phyloP scores from a whole-genome alignment of 2,113 vertebrate species.

The Tragelaphus imberbis region DNA sequence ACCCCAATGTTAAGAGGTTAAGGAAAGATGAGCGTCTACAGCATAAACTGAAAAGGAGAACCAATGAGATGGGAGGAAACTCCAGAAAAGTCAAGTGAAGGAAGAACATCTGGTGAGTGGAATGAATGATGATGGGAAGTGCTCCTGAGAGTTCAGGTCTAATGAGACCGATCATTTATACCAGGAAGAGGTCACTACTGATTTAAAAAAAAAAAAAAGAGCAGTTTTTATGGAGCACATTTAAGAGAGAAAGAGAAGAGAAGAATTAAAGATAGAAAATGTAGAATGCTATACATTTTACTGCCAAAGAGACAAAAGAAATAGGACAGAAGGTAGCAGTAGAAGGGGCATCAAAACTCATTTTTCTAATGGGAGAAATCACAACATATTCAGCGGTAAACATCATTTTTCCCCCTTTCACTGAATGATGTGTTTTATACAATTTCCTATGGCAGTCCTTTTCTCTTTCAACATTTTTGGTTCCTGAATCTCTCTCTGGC shows the following conservation, averaged over 20 bases:
- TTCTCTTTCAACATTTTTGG: not conserved
- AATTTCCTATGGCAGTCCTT: not conserved
- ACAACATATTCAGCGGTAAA: rapidly evolving
- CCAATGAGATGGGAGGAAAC: not conserved
- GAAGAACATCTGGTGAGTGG: rapidly evolving
- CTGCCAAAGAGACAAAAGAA: not conserved
- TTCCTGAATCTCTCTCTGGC: not conserved
- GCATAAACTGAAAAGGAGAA: not conserved
- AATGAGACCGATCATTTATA: not conserved
- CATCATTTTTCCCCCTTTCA: not conserved
- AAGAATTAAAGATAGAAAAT: not conserved
- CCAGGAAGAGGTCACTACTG: not conserved
- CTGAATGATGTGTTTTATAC: not conserved
- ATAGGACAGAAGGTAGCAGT: not conserved
- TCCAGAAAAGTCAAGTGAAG: not conserved
- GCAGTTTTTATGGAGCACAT: not conserved
- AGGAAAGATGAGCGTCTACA: not conserved
- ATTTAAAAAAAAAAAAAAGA: not conserved
- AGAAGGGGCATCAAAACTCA: not conserved
- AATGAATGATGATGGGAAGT: rapidly evolving
- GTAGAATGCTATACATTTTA: not conserved
- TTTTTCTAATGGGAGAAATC: not conserved
- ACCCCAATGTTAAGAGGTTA: too few species aligned
- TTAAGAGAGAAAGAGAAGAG: not conserved
- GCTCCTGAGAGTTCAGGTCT: too few species aligned